Evolutionary conservation across 2,113 vertebrate genomes (phyloP).

Genomic region (Vidua macroura): DNA sequence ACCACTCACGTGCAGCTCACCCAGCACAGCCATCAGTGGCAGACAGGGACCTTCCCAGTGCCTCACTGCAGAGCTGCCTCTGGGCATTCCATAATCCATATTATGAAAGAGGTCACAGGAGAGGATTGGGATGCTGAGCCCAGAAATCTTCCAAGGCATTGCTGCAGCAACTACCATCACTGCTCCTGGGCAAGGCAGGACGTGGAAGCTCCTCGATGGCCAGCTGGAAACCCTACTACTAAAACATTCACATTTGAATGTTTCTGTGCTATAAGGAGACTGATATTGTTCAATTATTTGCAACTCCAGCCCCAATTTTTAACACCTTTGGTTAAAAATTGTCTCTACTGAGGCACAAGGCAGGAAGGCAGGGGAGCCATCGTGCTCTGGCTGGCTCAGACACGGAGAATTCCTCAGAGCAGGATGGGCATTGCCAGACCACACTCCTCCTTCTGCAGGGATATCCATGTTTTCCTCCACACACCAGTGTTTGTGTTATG

Average conservation of each 20-base stretch:
- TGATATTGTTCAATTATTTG: neutral
- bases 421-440: neutral
- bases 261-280: neutral
- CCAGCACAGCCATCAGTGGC: neutral
- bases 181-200: neutral
- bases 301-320: neutral
- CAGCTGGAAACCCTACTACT: neutral
- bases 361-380: neutral
- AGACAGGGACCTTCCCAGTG: neutral
- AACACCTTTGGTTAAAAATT: neutral
- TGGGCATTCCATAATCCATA: fast-evolving
- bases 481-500: neutral
- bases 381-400: fast-evolving
- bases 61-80: neutral
- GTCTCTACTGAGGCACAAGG: neutral
- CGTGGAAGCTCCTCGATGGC: neutral
- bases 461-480: neutral
- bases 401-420: fast-evolving
- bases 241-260: neutral
- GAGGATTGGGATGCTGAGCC: neutral
- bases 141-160: neutral
- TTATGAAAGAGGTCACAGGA: neutral
- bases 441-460: neutral
- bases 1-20: neutral
- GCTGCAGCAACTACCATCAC: fast-evolving